These are phyloP conservation scores for Heliconius hortense DNA, from an alignment of 2,888 invertebrate species.

Conservation along the genomic window DNA sequence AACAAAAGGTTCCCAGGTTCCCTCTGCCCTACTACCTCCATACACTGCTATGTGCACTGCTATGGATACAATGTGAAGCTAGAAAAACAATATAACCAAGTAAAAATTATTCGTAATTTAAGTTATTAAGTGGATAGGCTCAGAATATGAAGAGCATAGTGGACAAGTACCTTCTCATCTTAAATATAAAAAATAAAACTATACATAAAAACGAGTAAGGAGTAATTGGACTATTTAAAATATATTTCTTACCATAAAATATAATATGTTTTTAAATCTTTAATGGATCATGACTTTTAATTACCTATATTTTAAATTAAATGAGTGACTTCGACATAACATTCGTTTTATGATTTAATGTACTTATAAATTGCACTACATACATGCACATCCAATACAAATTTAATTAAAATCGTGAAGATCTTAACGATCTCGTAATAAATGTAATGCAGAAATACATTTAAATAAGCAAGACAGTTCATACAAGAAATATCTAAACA, in stretches of 20 bases:
- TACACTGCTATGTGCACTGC: neutral
- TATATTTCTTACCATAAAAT: too few species aligned
- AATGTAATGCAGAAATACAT: constrained; percentile 19
- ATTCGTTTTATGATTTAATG: too few species aligned
- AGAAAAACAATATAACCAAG: neutral
- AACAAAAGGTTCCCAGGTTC: neutral
- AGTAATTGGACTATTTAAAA: too few species aligned
- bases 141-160: too few species aligned
- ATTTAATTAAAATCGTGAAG: constrained; percentile 15
- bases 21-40: neutral
- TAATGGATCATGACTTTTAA: too few species aligned
- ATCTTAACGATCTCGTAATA: neutral
- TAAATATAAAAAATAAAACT: too few species aligned
- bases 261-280: too few species aligned
- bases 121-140: too few species aligned
- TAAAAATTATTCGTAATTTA: neutral
- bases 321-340: too few species aligned
- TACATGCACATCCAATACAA: neutral
- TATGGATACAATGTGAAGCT: neutral
- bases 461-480: constrained; percentile 32
- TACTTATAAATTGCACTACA: neutral
- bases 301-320: too few species aligned
- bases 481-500: constrained; percentile 28
- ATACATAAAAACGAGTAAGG: too few species aligned
- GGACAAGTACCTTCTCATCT: too few species aligned